Evolutionary conservation across 1,140 invertebrate genomes (phyloP), one percentile per base, ranked within the genome.

Genomic region (Drosophila navojoa): DNA sequence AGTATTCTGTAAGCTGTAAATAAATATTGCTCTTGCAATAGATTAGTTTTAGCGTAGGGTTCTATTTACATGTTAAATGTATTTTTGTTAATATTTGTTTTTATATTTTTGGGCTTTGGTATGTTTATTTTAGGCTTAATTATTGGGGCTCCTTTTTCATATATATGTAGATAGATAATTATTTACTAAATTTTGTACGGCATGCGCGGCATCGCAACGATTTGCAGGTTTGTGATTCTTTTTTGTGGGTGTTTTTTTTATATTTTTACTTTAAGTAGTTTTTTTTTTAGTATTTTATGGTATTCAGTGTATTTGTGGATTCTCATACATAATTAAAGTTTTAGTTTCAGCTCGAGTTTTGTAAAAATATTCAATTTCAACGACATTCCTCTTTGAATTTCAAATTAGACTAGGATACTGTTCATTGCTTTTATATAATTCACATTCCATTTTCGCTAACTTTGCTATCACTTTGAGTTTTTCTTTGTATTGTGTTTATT

Each of bases 361-460:
- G 79, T 82, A 86, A 90, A 90, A 90, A 90, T 90, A 90, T 78
- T 67, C 71, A 76, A 79, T 76, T 79, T 76, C 71, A 73, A 77
- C 61, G 57, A 47, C 61, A 19, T 58, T 22, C 74, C n/a, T 64
- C 57, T 62, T 52, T 62, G 49, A 52, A 52, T 59, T 49, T 70
- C 64, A 70, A 70, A 77, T 78, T 82, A 87, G 77, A 87, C 87
- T 90, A 90, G 87, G 87, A 90, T 90, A 90, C 87, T 90, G 87
- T 91, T 91, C 90, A 91, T 91, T 91, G 90, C 90, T 91, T 91
- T 91, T 91, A 77, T 76, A 90, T 90, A 90, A 91, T 91, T 91
- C 90, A 91, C 90, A 91, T 91, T 86, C 81, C 85, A 86, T 91
- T 85, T 76, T 82, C 77, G 82, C 82, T 85, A 84, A 91, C 80